Evolutionary conservation across 2,113 vertebrate genomes (phyloP).

Genomic region (Bettongia penicillata): DNA sequence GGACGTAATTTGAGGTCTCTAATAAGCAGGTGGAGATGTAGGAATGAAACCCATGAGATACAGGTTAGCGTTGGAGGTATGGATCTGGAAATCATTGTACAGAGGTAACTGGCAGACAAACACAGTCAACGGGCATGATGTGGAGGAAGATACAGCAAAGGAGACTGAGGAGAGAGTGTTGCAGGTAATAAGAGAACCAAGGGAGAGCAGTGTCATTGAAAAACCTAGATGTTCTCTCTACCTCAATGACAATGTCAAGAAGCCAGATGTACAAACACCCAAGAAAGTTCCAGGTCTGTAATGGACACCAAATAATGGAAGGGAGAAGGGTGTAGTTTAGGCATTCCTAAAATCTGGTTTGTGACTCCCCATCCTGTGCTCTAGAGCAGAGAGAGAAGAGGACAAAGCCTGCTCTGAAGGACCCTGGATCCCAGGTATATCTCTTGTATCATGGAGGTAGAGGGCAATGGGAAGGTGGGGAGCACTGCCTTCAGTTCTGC

Average conservation of each 20-base stretch:
- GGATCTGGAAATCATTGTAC: neutral
- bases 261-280: neutral
- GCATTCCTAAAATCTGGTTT: neutral
- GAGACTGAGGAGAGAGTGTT: neutral
- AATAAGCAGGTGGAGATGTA: neutral
- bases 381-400: neutral
- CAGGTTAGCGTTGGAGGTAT: neutral
- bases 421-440: neutral
- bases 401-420: neutral
- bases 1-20: neutral
- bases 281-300: rapidly evolving
- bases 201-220: neutral
- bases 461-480: neutral
- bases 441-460: neutral
- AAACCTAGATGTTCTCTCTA: neutral
- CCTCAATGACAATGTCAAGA: neutral
- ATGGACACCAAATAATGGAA: neutral
- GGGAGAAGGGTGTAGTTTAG: neutral
- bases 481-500: neutral
- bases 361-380: neutral
- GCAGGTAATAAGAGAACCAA: too few relatives aligned
- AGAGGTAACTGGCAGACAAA: neutral
- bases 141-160: neutral
- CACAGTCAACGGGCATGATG: neutral
- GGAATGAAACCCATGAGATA: neutral